Percentiles rank a stretch among this genome's conserved stretches.
Evolutionary conservation across 1,140 invertebrate genomes (phyloP).

Genomic region (Drosophila carrolli): DNA sequence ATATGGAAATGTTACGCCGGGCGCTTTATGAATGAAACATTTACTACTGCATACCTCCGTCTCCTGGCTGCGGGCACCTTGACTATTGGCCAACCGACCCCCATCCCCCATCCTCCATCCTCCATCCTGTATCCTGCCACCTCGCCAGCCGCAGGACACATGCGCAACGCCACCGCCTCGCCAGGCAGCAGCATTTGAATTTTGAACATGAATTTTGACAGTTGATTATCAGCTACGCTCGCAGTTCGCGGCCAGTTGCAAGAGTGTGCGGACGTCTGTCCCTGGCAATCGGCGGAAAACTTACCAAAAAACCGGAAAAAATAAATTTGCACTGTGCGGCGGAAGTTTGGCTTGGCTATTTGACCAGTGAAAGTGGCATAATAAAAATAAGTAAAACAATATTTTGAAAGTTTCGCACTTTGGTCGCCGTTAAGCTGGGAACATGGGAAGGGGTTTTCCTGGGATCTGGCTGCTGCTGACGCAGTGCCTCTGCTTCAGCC

Average conservation of each 20-base stretch:
- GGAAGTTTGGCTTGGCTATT: slow-evolving; percentile 60
- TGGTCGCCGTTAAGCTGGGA: slow-evolving; percentile 34
- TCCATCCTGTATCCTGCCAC: slow-evolving; percentile 4
- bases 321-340: slow-evolving; percentile 59
- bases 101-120: neutral
- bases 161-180: slow-evolving; percentile 57
- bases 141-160: slow-evolving; percentile 67
- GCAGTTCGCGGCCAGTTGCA: slow-evolving; percentile 73
- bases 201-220: slow-evolving; percentile 83
- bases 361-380: slow-evolving; percentile 66
- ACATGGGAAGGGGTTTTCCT: slow-evolving; percentile 46
- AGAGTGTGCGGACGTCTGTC: slow-evolving; percentile 66
- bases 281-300: slow-evolving; percentile 36
- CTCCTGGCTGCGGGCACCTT: slow-evolving; percentile 45
- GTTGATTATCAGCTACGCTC: slow-evolving; percentile 75
- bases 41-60: slow-evolving; percentile 57
- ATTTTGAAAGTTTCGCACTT: slow-evolving; percentile 41
- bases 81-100: slow-evolving; percentile 39
- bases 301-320: slow-evolving; percentile 39
- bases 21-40: slow-evolving; percentile 80
- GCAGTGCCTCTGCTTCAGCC: slow-evolving; percentile 38
- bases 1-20: slow-evolving; percentile 62
- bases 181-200: slow-evolving; percentile 75
- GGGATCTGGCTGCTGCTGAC: slow-evolving; percentile 44
- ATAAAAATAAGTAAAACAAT: slow-evolving; percentile 14